Evolutionary conservation across 2,797 vertebrate genomes (phyloP).

Genomic region (Protosalanx chinensis): DNA sequence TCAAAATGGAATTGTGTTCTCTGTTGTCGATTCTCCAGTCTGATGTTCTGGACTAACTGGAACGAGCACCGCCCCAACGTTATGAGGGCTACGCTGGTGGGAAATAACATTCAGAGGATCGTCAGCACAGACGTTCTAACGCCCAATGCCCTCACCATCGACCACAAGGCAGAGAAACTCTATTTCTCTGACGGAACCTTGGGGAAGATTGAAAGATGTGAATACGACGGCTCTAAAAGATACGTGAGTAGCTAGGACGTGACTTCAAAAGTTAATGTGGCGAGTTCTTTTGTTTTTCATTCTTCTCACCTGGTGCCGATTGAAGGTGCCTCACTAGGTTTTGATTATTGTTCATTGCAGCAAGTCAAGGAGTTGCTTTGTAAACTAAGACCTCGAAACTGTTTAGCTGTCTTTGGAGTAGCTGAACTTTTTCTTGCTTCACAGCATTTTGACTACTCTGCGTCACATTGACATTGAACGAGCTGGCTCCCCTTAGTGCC

Average conservation of each 20-base stretch:
- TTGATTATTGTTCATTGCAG: background rate
- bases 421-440: background rate
- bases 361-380: background rate
- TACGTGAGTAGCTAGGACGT: slow-evolving; percentile 78
- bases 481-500: background rate
- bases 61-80: slow-evolving; percentile 96
- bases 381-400: background rate
- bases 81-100: slow-evolving; percentile 90
- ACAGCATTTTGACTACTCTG: background rate
- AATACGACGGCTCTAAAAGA: slow-evolving; percentile 94
- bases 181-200: slow-evolving; percentile 96
- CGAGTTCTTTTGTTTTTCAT: background rate
- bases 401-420: background rate
- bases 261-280: background rate
- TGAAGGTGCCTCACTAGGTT: too few relatives aligned
- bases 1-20: background rate
- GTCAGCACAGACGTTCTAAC: slow-evolving; percentile 90
- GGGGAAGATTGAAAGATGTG: slow-evolving; percentile 94
- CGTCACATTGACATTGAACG: background rate
- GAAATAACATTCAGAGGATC: slow-evolving; percentile 88
- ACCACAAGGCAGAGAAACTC: slow-evolving; percentile 92
- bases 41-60: slow-evolving; percentile 99
- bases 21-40: slow-evolving; percentile 62
- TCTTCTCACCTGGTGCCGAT: background rate
- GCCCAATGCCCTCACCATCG: slow-evolving; percentile 94